phyloP scores from a whole-genome alignment of 2,888 invertebrate genomes.

The Patella depressa region DNA sequence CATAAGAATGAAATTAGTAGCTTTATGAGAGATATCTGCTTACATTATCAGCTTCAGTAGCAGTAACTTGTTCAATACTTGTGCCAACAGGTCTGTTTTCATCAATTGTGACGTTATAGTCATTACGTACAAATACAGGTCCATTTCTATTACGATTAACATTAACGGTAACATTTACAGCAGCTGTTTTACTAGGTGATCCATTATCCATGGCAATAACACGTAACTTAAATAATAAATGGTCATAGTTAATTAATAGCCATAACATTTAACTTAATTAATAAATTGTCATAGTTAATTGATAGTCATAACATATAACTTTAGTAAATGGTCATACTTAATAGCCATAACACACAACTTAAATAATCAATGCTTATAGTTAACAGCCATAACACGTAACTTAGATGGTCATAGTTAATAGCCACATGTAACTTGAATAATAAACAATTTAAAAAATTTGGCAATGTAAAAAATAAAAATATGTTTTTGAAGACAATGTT shows the following conservation, averaged over 20 bases:
- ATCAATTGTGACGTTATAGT: constrained; percentile 25
- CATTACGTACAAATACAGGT: constrained; percentile 48
- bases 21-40: constrained; percentile 7
- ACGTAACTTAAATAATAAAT: constrained; percentile 33
- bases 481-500: no score
- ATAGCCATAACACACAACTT: constrained; percentile 42
- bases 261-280: constrained; percentile 39
- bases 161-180: constrained; percentile 50
- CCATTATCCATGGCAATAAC: constrained; percentile 46
- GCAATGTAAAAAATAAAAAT: no score
- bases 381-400: not conserved
- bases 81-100: constrained; percentile 16
- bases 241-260: constrained; percentile 20
- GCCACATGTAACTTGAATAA: constrained; percentile 40
- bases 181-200: constrained; percentile 35
- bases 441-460: no score
- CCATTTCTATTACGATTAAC: constrained; percentile 57
- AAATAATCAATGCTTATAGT: not conserved
- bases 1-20: not conserved
- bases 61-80: constrained; percentile 17
- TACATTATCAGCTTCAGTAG: constrained; percentile 48
- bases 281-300: no score
- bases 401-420: constrained; percentile 32
- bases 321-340: not conserved
- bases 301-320: constrained; percentile 40